A percentile compares a stretch with the other conserved stretches of the same genome.
These are phyloP conservation scores for Dicyrtoma fusca DNA, from an alignment of 2,888 invertebrate species.

Conservation along the genomic window DNA sequence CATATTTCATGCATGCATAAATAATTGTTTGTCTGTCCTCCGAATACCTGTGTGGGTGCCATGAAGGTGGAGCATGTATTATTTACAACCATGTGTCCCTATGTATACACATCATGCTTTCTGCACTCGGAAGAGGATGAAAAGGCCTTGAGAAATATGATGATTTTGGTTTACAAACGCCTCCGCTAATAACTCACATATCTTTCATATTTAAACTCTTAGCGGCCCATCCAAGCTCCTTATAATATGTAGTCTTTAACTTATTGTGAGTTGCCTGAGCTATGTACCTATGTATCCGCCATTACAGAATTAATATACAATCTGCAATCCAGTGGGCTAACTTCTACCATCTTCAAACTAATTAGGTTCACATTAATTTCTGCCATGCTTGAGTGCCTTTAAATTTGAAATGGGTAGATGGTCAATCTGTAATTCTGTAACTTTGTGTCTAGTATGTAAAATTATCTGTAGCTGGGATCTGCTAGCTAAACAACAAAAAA, in stretches of 20 bases:
- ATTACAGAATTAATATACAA: too few relatives aligned
- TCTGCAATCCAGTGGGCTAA: too few relatives aligned
- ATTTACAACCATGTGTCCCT: not conserved
- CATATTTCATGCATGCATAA: not conserved
- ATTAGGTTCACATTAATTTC: too few relatives aligned
- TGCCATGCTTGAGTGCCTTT: too few relatives aligned
- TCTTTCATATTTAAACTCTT: not conserved
- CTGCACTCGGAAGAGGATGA: not conserved
- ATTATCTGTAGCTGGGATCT: too few relatives aligned
- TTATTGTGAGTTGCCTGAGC: too few relatives aligned
- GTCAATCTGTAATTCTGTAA: too few relatives aligned
- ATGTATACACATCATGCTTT: not conserved
- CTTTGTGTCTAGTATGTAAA: too few relatives aligned
- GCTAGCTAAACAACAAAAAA: too few relatives aligned
- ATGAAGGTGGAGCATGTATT: slow-evolving; percentile 20
- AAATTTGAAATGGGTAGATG: too few relatives aligned
- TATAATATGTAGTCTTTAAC: not conserved
- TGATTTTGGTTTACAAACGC: slow-evolving; percentile 28
- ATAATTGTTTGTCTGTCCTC: slow-evolving; percentile 4
- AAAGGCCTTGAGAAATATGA: slow-evolving; percentile 31
- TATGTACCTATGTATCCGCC: too few relatives aligned
- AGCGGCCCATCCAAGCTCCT: not conserved
- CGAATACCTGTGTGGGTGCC: not conserved
- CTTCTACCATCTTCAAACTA: too few relatives aligned
- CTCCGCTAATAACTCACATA: slow-evolving; percentile 5